Evolutionary conservation across 2,888 invertebrate genomes (phyloP).

Genomic region (Chromoteleia sp.): DNA sequence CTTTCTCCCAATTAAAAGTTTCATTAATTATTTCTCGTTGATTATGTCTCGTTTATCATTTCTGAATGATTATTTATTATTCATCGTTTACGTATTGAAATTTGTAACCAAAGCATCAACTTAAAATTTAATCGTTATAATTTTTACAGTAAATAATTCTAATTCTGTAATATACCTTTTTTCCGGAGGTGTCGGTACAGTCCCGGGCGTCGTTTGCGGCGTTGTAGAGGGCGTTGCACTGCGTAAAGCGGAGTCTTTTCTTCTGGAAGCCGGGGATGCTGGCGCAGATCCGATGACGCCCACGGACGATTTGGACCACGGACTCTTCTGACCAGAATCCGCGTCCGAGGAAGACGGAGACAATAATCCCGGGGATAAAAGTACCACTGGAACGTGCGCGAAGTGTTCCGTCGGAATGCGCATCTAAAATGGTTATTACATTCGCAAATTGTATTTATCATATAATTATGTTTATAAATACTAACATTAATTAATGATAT

Average conservation of each 20-base stretch:
- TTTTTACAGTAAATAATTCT: neutral
- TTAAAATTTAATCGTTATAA: no score
- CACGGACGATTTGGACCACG: constrained; percentile 82
- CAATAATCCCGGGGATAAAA: constrained; percentile 93
- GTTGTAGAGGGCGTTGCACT: constrained; percentile 77
- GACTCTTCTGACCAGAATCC: constrained; percentile 81
- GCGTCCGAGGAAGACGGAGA: constrained; percentile 89
- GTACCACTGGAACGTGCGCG: constrained; percentile 96
- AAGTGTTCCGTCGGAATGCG: constrained; percentile 98
- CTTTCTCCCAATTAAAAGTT: no score
- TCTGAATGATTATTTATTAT: no score
- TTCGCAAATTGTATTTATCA: no score
- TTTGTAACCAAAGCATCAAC: no score
- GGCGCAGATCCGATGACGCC: constrained; percentile 81
- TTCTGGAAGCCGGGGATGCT: constrained; percentile 83
- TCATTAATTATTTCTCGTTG: no score
- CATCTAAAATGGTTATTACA: constrained; percentile 90
- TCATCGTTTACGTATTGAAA: no score
- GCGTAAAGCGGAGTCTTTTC: constrained; percentile 84
- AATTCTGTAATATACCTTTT: constrained; percentile 73
- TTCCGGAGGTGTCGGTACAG: constrained; percentile 76
- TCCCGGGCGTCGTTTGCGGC: constrained; percentile 79
- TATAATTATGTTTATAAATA: no score
- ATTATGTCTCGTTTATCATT: no score
- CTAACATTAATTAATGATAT: no score